Conservation (phyloP, 2,797 vertebrate species). For the Trematomus bernacchii region DNA sequence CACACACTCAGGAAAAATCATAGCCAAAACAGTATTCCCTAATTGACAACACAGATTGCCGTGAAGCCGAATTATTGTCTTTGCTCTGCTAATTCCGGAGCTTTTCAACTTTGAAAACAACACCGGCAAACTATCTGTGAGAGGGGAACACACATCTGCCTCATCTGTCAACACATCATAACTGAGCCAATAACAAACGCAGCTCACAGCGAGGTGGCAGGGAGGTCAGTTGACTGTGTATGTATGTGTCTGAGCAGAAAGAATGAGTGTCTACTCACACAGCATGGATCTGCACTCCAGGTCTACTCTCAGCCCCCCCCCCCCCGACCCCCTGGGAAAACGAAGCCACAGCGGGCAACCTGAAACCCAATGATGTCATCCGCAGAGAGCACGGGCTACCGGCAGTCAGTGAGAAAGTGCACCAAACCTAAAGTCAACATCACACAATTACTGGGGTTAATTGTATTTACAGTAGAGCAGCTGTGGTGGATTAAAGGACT, state of each 20-base stretch:
- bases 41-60: conserved; percentile 18
- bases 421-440: conserved; percentile 75
- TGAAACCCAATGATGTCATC: conserved; percentile 82
- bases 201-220: conserved; percentile 65
- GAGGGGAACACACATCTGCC: conserved; percentile 72
- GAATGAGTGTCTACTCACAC: conserved; percentile 56
- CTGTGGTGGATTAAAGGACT: conserved; percentile 71
- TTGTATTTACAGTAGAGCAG: conserved; percentile 78
- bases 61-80: conserved; percentile 25
- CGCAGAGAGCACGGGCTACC: conserved; percentile 69
- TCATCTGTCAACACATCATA: conserved; percentile 75
- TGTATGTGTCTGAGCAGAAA: conserved; percentile 28
- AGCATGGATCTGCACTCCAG: conserved; percentile 54
- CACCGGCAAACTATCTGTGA: conserved; percentile 42
- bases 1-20: conserved; percentile 13
- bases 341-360: conserved; percentile 74
- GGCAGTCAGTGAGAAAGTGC: conserved; percentile 71
- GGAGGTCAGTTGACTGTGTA: conserved; percentile 61
- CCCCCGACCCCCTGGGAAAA: conserved; percentile 62
- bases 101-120: conserved; percentile 55
- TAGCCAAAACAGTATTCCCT: conserved; percentile 32
- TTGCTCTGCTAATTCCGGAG: conserved; percentile 43
- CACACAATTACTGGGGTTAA: conserved; percentile 74
- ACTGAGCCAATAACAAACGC: conserved; percentile 66
- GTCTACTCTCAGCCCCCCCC: conserved; percentile 52